Evolutionary conservation across 2,797 vertebrate species (phyloP).

Genomic region (Sphenopsis melanotis): DNA sequence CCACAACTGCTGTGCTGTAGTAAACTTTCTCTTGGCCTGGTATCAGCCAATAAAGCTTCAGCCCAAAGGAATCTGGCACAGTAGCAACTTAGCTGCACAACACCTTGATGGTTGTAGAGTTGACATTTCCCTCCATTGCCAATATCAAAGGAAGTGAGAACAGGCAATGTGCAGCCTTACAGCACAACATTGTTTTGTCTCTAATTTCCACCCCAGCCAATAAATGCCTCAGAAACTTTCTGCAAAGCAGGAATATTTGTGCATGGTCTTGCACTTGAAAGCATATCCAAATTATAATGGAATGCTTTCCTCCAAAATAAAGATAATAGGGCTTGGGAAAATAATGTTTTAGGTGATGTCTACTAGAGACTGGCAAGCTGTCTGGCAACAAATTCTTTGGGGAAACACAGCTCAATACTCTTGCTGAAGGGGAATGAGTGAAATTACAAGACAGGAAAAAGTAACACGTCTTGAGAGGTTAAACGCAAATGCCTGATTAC

Average conservation of each 20-base stretch:
- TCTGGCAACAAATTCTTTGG: neutral
- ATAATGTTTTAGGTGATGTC: neutral
- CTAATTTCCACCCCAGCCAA: neutral
- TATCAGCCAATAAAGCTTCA: neutral
- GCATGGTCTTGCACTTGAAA: neutral
- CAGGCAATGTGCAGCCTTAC: neutral
- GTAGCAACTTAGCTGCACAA: neutral
- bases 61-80: neutral
- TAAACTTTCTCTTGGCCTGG: neutral
- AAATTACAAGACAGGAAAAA: neutral
- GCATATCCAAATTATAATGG: neutral
- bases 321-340: neutral
- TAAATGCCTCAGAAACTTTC: neutral
- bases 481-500: neutral
- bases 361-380: neutral
- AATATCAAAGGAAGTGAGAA: fast-evolving
- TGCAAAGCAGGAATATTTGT: neutral
- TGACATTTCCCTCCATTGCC: neutral
- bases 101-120: neutral
- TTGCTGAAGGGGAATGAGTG: neutral
- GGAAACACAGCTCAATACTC: neutral
- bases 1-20: neutral
- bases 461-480: neutral
- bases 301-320: neutral
- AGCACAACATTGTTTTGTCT: neutral